Evolutionary conservation across 2,797 vertebrate genomes (phyloP), one percentile per base, ranked within the genome.

Genomic region (Miichthys miiuy): DNA sequence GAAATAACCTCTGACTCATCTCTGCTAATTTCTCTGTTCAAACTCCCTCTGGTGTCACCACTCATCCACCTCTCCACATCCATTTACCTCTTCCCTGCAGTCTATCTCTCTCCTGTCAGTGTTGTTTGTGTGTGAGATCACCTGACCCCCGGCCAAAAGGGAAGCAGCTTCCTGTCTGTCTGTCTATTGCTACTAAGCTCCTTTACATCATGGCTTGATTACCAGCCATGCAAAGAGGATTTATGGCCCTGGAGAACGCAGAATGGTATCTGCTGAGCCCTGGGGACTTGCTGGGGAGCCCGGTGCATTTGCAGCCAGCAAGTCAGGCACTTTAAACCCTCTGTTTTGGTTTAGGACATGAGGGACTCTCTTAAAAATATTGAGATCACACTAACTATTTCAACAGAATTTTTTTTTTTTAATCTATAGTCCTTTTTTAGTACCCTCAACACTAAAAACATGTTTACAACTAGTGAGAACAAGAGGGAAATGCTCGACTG

Each of bases 201-300:
- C 91, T 94, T 93, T 94, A 93, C 94, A 93, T 93, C 93, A 91
- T 56, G 88, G 85, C 89, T 86, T 93, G 91, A 91, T 93, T 90
- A 87, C 85, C 81, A 82, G 88, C 91, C 89, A 90, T 83, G 93
- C 87, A 95, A 96, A 95, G 93, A 95, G 94, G 95, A 95, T 95
- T 96, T 94, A 89, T 89, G 83, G 80, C 81, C 90, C 60, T 90
- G 91, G 71, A 91, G 85, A 86, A 89, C 54, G 66, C 84, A 91
- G 88, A 88, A 92, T 87, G 68, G 80, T 90, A 85, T 83, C 82
- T 84, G 86, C 91, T 90, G 90, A 94, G 81, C 82, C 78, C 82
- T 72, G 83, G 82, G 83, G 81, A 88, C 88, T 83, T 47, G 0
- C 72, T 55, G 91, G 85, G 85, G 83, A 87, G 75, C 67, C 84